Percentiles rank a stretch among this genome's conserved stretches.
Evolutionary conservation across 2,888 invertebrate species (phyloP).

Genomic region (Lasioglossum villosulum): DNA sequence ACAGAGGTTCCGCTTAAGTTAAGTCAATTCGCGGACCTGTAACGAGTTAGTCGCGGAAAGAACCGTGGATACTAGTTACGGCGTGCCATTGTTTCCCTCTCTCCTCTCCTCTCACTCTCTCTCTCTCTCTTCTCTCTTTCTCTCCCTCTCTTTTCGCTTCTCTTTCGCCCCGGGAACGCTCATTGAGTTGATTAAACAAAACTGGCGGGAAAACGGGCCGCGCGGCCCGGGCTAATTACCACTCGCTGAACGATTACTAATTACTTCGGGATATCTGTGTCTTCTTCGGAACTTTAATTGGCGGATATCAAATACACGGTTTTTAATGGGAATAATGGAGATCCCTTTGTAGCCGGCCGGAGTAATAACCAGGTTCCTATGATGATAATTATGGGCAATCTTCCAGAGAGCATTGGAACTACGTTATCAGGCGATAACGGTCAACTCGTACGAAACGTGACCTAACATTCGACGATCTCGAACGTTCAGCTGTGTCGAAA

Average conservation of each 20-base stretch:
- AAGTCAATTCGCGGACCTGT: background rate
- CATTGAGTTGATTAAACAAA: conserved; percentile 43
- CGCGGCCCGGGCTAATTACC: conserved; percentile 25
- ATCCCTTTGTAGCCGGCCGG: background rate
- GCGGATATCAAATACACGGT: conserved; percentile 27
- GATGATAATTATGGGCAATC: conserved; percentile 5
- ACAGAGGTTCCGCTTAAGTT: background rate
- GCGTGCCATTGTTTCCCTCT: background rate
- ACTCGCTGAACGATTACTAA: conserved; percentile 36
- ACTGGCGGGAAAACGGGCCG: conserved; percentile 25
- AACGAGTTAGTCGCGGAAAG: conserved; percentile 21
- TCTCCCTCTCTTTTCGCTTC: background rate
- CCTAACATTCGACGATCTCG: background rate
- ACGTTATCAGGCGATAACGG: background rate
- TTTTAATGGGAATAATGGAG: background rate
- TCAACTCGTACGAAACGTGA: background rate
- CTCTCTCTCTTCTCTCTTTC: background rate
- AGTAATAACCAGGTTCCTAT: background rate
- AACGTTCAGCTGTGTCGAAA: background rate
- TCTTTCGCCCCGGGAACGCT: background rate
- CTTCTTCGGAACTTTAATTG: conserved; percentile 12
- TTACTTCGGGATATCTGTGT: conserved; percentile 31
- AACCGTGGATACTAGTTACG: conserved; percentile 16
- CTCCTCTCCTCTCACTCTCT: background rate
- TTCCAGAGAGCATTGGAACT: background rate